Percentiles rank a stretch among this genome's conserved stretches.
Conservation (phyloP, 2,113 vertebrate species). For the Diphyllodes magnificus region DNA sequence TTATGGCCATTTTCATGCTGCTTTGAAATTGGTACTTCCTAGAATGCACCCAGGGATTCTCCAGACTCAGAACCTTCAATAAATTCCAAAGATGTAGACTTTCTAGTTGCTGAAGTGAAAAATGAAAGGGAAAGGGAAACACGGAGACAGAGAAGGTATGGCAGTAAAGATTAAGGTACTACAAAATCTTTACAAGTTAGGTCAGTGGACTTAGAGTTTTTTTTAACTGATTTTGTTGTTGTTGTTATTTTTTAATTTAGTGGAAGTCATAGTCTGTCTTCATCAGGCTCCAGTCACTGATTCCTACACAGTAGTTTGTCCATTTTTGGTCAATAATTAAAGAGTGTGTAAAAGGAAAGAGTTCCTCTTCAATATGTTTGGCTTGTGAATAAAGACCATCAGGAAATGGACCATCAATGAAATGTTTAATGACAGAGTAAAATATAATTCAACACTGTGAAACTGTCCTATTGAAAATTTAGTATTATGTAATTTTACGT, state of each 20-base stretch:
- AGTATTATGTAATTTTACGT: neutral
- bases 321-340: neutral
- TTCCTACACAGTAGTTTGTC: neutral
- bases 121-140: neutral
- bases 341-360: neutral
- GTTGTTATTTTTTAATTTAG: neutral
- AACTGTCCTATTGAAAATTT: neutral
- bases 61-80: neutral
- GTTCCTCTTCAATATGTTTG: neutral
- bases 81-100: neutral
- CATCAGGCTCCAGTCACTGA: neutral
- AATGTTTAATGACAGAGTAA: neutral
- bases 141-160: neutral
- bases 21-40: neutral
- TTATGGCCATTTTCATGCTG: neutral
- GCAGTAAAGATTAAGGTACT: neutral
- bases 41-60: neutral
- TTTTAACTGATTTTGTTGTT: neutral
- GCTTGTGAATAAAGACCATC: neutral
- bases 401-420: neutral
- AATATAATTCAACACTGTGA: neutral
- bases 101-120: neutral
- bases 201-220: neutral
- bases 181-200: neutral
- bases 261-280: neutral